phyloP scores from a whole-genome alignment of 2,888 invertebrate genomes.

The Fragum sueziense region DNA sequence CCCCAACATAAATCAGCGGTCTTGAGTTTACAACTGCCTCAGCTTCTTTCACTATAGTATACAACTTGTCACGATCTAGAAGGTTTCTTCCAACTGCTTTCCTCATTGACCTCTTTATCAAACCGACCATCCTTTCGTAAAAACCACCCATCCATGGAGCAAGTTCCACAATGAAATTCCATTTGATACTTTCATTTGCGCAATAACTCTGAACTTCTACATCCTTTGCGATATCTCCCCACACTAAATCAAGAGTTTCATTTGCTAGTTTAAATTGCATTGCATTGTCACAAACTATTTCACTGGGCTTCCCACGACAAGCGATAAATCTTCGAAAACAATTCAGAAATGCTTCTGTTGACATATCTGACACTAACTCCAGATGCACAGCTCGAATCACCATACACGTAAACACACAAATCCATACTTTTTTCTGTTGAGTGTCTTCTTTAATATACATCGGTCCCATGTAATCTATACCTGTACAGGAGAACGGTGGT shows the following conservation, averaged over 20 bases:
- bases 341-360: too few species aligned
- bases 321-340: conserved; percentile 6
- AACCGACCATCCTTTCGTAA: too few species aligned
- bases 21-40: too few species aligned
- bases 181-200: conserved; percentile 22
- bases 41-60: too few species aligned
- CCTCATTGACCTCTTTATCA: too few species aligned
- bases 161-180: too few species aligned
- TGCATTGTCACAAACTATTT: conserved; percentile 1
- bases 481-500: conserved; percentile 24
- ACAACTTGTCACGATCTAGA: not conserved
- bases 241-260: too few species aligned
- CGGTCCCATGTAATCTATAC: conserved; percentile 43
- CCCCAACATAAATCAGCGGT: too few species aligned
- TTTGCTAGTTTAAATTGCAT: not conserved
- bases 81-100: too few species aligned
- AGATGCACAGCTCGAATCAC: too few species aligned
- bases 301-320: not conserved
- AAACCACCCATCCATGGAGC: too few species aligned
- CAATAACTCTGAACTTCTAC: conserved; percentile 26
- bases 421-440: conserved; percentile 2
- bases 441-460: conserved; percentile 20
- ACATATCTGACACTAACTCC: conserved; percentile 4
- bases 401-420: conserved; percentile 8
- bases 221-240: too few species aligned